Conservation (phyloP, 2,113 vertebrate species). For the Pangasianodon hypophthalmus region DNA sequence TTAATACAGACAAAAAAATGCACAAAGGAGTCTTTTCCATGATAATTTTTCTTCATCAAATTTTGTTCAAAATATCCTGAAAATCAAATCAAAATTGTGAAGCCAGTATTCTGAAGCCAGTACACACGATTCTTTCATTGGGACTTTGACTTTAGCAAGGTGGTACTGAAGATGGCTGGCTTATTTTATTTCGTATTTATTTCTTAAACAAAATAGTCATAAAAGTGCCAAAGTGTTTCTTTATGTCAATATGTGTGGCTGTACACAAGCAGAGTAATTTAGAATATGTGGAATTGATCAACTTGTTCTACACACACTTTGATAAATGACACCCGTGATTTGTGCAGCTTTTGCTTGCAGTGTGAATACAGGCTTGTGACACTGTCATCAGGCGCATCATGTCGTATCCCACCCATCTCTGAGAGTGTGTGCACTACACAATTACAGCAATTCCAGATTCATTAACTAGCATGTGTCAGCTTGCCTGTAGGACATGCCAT, state of each 20-base stretch:
- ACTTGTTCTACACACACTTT: neutral
- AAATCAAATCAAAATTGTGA: no score
- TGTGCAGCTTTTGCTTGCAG: neutral
- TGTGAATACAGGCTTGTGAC: neutral
- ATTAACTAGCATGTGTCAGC: constrained; percentile 30
- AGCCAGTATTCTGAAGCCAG: neutral
- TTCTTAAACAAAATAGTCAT: no score
- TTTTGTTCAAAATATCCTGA: no score
- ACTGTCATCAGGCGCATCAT: neutral
- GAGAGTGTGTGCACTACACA: neutral
- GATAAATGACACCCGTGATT: neutral
- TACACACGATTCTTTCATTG: neutral
- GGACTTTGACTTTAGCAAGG: neutral
- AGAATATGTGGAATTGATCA: neutral
- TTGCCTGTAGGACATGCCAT: constrained; percentile 19
- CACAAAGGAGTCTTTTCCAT: no score
- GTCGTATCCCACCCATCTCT: neutral
- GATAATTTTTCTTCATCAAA: neutral
- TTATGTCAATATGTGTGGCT: neutral
- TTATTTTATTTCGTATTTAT: no score
- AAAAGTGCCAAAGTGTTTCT: neutral
- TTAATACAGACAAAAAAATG: no score
- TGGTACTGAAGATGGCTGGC: neutral
- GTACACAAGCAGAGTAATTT: neutral
- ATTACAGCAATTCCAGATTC: constrained; percentile 26